A percentile compares a stretch with the other conserved stretches of the same genome.
Conservation (phyloP, 2,888 invertebrate genomes). For the Lasioglossum pauxillum region DNA sequence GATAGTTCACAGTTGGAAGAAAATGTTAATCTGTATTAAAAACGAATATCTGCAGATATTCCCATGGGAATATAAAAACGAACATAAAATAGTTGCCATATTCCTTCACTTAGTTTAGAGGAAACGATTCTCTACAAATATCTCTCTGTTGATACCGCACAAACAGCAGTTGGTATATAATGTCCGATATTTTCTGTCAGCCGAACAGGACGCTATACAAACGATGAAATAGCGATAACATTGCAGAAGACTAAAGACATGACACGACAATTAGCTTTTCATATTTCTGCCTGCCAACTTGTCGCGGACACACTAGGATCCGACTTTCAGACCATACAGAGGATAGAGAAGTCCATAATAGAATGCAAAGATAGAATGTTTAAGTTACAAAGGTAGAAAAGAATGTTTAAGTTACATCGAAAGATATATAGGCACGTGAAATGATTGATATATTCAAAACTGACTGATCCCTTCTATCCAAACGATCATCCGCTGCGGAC, state of each 20-base stretch:
- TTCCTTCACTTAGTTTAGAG: constrained; percentile 10
- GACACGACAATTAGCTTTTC: constrained; percentile 94
- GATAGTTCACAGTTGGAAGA: constrained; percentile 68
- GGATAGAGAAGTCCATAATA: constrained; percentile 90
- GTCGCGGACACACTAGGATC: constrained; percentile 92
- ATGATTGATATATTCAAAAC: background rate
- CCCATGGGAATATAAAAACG: constrained; percentile 73
- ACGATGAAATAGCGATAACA: constrained; percentile 92
- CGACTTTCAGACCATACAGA: constrained; percentile 90
- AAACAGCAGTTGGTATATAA: constrained; percentile 10
- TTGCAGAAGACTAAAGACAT: constrained; percentile 92
- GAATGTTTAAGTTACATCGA: constrained; percentile 92
- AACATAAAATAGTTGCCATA: constrained; percentile 77
- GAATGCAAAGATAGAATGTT: constrained; percentile 90
- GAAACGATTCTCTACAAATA: background rate
- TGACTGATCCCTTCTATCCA: constrained; percentile 42
- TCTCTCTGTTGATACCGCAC: background rate
- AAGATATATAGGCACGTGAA: constrained; percentile 78
- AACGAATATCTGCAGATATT: constrained; percentile 63
- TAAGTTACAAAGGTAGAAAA: constrained; percentile 90
- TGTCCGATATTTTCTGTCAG: constrained; percentile 66
- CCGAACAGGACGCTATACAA: constrained; percentile 90
- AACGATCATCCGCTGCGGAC: constrained; percentile 80
- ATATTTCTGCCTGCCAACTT: constrained; percentile 96
- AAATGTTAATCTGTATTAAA: constrained; percentile 59